Conservation (phyloP, 53 echinoderm and acorn worm genomes). For the Antedon mediterranea region DNA sequence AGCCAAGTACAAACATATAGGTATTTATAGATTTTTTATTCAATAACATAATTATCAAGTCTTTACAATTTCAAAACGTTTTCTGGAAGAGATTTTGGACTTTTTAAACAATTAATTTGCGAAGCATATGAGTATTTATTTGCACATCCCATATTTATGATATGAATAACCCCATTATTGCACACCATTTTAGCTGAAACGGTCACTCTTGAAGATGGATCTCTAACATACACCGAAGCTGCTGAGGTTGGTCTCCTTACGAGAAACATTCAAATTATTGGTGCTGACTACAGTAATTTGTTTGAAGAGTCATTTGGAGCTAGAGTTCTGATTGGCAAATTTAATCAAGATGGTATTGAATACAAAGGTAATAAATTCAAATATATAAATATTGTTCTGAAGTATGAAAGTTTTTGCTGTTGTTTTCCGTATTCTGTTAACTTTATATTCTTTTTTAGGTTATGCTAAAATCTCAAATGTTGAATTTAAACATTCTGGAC, state of each 20-base stretch:
- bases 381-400: too few species aligned
- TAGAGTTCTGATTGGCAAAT: slow-evolving; percentile 68
- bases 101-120: too few species aligned
- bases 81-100: too few species aligned
- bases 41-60: too few species aligned
- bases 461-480: slow-evolving; percentile 59
- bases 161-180: too few species aligned
- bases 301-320: slow-evolving; percentile 65
- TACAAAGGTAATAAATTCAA: slow-evolving; percentile 37
- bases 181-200: slow-evolving; percentile 14
- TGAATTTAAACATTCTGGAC: slow-evolving; percentile 69
- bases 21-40: too few species aligned
- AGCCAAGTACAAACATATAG: slow-evolving; percentile 40
- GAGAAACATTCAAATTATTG: slow-evolving; percentile 82
- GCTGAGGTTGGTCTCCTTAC: slow-evolving; percentile 90
- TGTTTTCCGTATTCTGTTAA: too few species aligned
- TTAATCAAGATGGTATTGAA: slow-evolving; percentile 48
- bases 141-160: too few species aligned
- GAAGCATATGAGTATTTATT: too few species aligned
- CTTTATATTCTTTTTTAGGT: slow-evolving; percentile 32
- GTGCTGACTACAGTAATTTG: slow-evolving; percentile 45
- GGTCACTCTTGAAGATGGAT: not conserved
- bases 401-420: too few species aligned
- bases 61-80: too few species aligned
- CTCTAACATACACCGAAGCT: slow-evolving; percentile 28